Percentiles rank a stretch among this genome's conserved stretches.
Evolutionary conservation across 2,113 vertebrate genomes (phyloP).

Genomic region (Solenodon paradoxus): DNA sequence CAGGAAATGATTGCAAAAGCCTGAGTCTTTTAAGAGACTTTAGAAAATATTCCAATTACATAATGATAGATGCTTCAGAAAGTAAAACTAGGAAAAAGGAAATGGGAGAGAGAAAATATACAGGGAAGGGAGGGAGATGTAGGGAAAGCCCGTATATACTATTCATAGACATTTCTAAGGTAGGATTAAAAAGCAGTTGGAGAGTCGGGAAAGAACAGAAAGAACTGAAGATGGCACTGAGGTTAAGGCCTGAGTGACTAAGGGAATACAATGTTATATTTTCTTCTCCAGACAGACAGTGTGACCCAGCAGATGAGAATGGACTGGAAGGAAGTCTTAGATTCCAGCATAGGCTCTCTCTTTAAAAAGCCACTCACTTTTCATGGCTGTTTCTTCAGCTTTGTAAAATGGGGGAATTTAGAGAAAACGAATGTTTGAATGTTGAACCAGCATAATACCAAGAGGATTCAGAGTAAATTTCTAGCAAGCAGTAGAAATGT

Average conservation of each 20-base stretch:
- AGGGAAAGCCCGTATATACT: neutral
- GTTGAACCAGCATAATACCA: neutral
- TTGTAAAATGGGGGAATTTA: neutral
- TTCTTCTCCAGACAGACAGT: neutral
- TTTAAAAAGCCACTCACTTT: neutral
- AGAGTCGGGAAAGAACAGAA: neutral
- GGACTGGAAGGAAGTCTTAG: neutral
- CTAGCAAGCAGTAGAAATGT: neutral
- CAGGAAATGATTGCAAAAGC: constrained; percentile 1
- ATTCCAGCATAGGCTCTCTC: neutral
- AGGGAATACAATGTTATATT: neutral
- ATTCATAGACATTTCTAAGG: neutral
- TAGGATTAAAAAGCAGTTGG: neutral
- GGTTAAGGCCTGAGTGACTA: neutral
- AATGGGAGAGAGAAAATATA: neutral
- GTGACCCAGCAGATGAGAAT: neutral
- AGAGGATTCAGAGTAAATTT: neutral
- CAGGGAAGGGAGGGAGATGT: neutral
- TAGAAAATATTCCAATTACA: neutral
- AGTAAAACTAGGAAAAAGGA: neutral
- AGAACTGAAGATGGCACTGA: neutral
- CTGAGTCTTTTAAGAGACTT: neutral
- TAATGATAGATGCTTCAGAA: neutral
- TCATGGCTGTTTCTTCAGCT: neutral
- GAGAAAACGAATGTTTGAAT: neutral